These are phyloP conservation scores for Psittacula derbiana DNA, from an alignment of 2,797 vertebrate species.

Conservation along the genomic window DNA sequence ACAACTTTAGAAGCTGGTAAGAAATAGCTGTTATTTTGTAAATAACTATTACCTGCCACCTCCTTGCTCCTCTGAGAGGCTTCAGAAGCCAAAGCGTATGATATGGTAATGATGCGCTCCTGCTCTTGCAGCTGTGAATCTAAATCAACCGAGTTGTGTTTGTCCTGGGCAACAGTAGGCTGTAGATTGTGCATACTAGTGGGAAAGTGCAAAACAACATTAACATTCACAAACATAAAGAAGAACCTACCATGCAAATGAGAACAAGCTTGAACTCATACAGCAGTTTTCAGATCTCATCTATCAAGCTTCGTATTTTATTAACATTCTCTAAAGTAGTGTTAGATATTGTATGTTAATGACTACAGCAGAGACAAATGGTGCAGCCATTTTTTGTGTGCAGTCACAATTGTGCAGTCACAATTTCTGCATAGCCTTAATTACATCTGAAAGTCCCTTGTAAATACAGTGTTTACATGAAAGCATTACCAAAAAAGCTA, in stretches of 20 bases:
- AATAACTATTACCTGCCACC: conserved; percentile 89
- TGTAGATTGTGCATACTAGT: conserved; percentile 89
- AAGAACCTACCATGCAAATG: background rate
- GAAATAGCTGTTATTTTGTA: conserved; percentile 52
- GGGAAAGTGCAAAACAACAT: conserved; percentile 41
- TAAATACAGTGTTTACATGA: background rate
- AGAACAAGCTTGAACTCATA: background rate
- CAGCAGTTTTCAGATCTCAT: background rate
- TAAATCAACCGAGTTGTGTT: conserved; percentile 78
- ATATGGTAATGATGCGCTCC: conserved; percentile 96
- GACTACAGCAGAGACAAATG: background rate
- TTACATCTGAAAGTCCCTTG: background rate
- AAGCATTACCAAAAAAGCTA: background rate
- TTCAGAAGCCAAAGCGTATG: conserved; percentile 94
- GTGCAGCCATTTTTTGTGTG: background rate
- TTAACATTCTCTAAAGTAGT: background rate
- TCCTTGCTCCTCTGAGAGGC: conserved; percentile 96
- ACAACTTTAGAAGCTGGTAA: background rate
- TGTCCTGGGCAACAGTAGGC: conserved; percentile 78
- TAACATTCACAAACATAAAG: conserved; percentile 29
- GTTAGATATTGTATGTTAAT: background rate
- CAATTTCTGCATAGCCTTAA: background rate
- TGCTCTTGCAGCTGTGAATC: conserved; percentile 91
- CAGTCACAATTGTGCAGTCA: background rate
- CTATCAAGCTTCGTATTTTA: background rate